phyloP scores from a whole-genome alignment of 2,797 vertebrate species.

The Pseudochirops cupreus region DNA sequence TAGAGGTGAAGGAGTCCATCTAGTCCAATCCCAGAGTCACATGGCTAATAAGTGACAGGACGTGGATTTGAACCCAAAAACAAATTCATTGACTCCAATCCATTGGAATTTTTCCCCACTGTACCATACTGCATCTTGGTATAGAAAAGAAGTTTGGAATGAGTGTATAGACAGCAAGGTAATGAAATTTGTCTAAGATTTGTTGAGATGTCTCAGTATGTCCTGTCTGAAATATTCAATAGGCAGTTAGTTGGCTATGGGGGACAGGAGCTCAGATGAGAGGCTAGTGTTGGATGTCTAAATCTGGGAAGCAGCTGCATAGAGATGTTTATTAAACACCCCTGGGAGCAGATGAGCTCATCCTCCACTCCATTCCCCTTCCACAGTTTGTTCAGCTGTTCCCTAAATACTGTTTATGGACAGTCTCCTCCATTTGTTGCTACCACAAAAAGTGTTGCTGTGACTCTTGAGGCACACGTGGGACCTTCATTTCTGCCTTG shows the following conservation, averaged over 20 bases:
- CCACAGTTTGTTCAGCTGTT: neutral
- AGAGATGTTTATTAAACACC: neutral
- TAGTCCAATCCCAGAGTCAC: neutral
- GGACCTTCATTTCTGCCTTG: neutral
- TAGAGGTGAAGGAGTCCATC: neutral
- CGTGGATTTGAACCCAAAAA: neutral
- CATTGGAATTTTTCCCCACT: neutral
- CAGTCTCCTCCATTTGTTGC: neutral
- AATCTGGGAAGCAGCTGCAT: neutral
- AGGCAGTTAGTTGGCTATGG: neutral
- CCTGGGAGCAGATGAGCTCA: neutral
- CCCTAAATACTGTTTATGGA: neutral
- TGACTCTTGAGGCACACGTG: neutral
- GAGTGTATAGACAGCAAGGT: neutral
- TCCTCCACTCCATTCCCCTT: neutral
- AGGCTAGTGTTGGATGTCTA: neutral
- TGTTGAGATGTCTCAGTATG: neutral
- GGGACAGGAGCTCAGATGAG: neutral
- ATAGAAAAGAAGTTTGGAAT: neutral
- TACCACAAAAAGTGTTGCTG: neutral
- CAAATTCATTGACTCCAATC: neutral
- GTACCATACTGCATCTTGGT: neutral
- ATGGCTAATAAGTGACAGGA: neutral
- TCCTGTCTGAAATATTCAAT: neutral
- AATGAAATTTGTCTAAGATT: neutral